Conservation (phyloP, 2,888 invertebrate species). For the Anthophora plumipes region DNA sequence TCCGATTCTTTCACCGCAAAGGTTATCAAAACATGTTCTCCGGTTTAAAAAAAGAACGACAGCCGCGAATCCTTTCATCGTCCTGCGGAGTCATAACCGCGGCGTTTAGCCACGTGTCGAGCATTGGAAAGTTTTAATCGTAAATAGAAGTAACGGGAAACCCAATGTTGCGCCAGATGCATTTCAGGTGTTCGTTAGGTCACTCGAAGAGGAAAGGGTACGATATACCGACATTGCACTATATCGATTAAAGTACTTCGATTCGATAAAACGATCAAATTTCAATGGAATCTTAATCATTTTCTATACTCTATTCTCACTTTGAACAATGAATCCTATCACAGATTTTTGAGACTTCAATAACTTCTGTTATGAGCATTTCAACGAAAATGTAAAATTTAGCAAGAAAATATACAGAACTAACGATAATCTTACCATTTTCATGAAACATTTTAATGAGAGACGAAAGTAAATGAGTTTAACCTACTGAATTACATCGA, state of each 20-base stretch:
- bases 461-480: too few relatives aligned
- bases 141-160: conserved; percentile 53
- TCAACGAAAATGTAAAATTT: too few relatives aligned
- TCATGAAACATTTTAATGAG: too few relatives aligned
- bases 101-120: conserved; percentile 37
- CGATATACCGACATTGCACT: neutral
- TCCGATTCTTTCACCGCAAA: conserved; percentile 55
- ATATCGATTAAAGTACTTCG: neutral
- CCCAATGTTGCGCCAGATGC: conserved; percentile 32
- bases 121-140: conserved; percentile 53
- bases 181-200: conserved; percentile 20
- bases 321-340: neutral
- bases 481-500: too few relatives aligned
- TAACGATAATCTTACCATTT: too few relatives aligned
- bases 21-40: conserved; percentile 63
- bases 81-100: conserved; percentile 34
- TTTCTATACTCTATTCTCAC: neutral
- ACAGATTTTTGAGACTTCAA: too few relatives aligned
- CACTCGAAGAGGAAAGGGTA: conserved; percentile 7
- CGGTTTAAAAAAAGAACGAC: conserved; percentile 37
- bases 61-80: conserved; percentile 43
- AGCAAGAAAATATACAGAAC: too few relatives aligned
- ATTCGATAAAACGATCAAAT: neutral
- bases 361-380: too few relatives aligned
- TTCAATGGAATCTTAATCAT: neutral